These are phyloP conservation scores for Mycogona germanica DNA, from an alignment of 2,888 invertebrate genomes.

Conservation along the genomic window DNA sequence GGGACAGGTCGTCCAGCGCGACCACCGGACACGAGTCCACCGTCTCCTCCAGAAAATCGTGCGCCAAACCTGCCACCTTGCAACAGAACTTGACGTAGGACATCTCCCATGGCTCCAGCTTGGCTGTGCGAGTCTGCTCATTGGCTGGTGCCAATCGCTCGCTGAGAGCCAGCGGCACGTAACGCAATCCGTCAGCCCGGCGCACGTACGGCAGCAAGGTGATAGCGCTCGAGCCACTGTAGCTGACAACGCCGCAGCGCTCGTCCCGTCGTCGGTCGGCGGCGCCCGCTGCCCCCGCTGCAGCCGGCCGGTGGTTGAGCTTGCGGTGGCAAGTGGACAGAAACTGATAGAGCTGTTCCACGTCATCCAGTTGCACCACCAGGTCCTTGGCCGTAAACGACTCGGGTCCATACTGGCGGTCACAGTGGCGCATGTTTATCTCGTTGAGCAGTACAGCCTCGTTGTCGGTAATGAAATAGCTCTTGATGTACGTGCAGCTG, in stretches of 20 bases:
- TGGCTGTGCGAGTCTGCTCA: slow-evolving; percentile 71
- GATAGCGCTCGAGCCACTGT: slow-evolving; percentile 85
- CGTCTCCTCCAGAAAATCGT: slow-evolving; percentile 45
- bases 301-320: slow-evolving; percentile 55
- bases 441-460: slow-evolving; percentile 84
- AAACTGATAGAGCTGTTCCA: slow-evolving; percentile 76
- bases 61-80: slow-evolving; percentile 83
- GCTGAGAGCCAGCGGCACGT: slow-evolving; percentile 81
- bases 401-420: slow-evolving; percentile 76
- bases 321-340: slow-evolving; percentile 80
- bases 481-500: slow-evolving; percentile 79
- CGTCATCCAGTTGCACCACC: slow-evolving; percentile 76
- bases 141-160: slow-evolving; percentile 58
- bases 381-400: slow-evolving; percentile 77
- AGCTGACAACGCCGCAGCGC: slow-evolving; percentile 80
- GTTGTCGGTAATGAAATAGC: slow-evolving; percentile 82
- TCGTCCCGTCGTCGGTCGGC: slow-evolving; percentile 36
- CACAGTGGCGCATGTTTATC: slow-evolving; percentile 85
- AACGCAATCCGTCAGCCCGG: slow-evolving; percentile 58
- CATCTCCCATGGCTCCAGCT: slow-evolving; percentile 80
- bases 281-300: slow-evolving; percentile 20
- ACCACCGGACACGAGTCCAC: slow-evolving; percentile 71
- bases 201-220: slow-evolving; percentile 89
- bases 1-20: slow-evolving; percentile 78
- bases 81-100: slow-evolving; percentile 89